Conservation (phyloP, 2,888 invertebrate species). For the Drosophila koepferae region DNA sequence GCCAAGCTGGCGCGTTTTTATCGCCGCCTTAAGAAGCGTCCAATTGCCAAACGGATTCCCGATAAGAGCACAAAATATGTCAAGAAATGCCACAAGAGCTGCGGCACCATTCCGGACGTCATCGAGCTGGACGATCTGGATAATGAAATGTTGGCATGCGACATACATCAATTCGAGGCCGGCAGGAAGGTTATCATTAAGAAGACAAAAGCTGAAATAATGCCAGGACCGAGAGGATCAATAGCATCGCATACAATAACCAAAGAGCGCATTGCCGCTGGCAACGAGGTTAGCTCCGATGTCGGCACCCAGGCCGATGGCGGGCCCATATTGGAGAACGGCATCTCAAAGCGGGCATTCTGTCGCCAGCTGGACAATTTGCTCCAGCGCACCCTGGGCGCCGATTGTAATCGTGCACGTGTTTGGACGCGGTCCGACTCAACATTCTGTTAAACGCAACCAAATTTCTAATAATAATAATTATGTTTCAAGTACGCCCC, state of each 20-base stretch:
- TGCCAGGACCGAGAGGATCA: not conserved
- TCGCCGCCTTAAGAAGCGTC: constrained; percentile 18
- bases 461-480: constrained; percentile 8
- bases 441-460: constrained; percentile 13
- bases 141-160: not conserved
- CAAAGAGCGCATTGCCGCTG: constrained; percentile 22
- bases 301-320: constrained; percentile 2
- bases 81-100: constrained; percentile 12
- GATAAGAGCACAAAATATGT: not conserved
- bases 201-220: constrained; percentile 2
- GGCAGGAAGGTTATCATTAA: not conserved
- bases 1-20: constrained; percentile 23
- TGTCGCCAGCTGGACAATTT: constrained; percentile 38
- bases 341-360: constrained; percentile 34
- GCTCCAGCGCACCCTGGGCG: constrained; percentile 31
- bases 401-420: not conserved
- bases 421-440: not conserved
- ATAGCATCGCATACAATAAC: not conserved
- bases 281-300: constrained; percentile 3
- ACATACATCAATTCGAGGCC: not conserved
- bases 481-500: constrained; percentile 3
- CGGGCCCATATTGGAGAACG: constrained; percentile 40
- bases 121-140: not conserved
- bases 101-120: constrained; percentile 1
- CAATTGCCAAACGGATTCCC: not conserved